Evolutionary conservation across 1,140 invertebrate genomes (phyloP).

Genomic region (Medauroidea extradentata): DNA sequence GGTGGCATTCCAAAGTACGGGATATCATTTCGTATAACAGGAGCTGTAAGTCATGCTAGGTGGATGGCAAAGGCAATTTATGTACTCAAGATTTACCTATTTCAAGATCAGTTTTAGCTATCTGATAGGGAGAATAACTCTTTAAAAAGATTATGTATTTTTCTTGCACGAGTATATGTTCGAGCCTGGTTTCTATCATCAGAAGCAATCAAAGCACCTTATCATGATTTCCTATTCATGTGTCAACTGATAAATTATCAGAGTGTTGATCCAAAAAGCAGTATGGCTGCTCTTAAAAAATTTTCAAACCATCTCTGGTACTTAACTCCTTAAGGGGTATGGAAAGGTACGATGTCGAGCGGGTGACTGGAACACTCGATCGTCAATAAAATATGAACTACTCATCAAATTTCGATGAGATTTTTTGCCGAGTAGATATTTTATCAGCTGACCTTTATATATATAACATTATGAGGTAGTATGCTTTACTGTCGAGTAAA

Average conservation of each 20-base stretch:
- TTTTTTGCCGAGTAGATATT: no score
- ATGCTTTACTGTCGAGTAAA: no score
- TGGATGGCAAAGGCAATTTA: constrained; percentile 43
- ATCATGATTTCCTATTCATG: constrained; percentile 13
- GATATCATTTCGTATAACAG: constrained; percentile 34
- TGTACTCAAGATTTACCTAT: constrained; percentile 38
- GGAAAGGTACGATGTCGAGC: no score
- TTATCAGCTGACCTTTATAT: no score
- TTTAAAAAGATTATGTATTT: constrained; percentile 29
- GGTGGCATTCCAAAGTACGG: constrained; percentile 26
- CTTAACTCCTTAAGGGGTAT: constrained; percentile 12
- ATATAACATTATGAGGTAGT: no score
- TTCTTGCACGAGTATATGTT: constrained; percentile 27
- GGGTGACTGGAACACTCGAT: no score
- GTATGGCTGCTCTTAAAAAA: background rate
- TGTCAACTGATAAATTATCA: background rate
- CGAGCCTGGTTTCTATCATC: constrained; percentile 29
- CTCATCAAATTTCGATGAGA: no score
- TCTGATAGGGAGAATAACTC: constrained; percentile 26
- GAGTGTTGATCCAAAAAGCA: constrained; percentile 1
- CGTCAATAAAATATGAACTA: no score
- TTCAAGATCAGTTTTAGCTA: constrained; percentile 31
- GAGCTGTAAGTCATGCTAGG: constrained; percentile 35
- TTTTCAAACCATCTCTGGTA: background rate
- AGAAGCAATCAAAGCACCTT: constrained; percentile 7